A percentile compares a stretch with the other conserved stretches of the same genome.
Evolutionary conservation across 2,888 invertebrate genomes (phyloP).

Genomic region (Chalcosyrphus nemorum): DNA sequence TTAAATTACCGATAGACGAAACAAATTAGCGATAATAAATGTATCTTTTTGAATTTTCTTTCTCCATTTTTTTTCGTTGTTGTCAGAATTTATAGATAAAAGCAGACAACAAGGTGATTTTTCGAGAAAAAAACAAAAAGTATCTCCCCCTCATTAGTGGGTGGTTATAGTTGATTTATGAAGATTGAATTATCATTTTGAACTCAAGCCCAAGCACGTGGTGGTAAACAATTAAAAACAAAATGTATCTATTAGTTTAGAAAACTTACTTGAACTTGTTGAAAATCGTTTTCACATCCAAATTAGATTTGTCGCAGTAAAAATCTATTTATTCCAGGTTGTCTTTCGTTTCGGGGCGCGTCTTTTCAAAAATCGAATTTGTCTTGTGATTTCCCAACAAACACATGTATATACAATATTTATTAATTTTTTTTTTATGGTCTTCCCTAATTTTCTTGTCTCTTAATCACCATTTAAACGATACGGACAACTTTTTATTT

Average conservation of each 20-base stretch:
- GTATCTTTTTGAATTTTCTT: slow-evolving; percentile 11
- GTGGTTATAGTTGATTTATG: slow-evolving; percentile 9
- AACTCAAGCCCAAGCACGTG: too few relatives aligned
- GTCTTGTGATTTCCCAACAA: slow-evolving; percentile 15
- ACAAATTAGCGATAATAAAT: slow-evolving; percentile 30
- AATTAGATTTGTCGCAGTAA: not conserved
- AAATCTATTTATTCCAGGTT: slow-evolving; percentile 15
- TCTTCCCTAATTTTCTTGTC: not conserved
- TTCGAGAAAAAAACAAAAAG: slow-evolving; percentile 3
- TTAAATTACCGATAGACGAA: slow-evolving; percentile 17
- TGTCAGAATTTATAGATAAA: slow-evolving; percentile 18
- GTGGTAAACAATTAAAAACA: not conserved
- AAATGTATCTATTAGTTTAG: not conserved
- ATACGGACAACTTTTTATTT: slow-evolving; percentile 23
- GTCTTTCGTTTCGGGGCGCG: not conserved
- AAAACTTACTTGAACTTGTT: slow-evolving; percentile 24
- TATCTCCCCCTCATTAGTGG: not conserved
- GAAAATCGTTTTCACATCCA: slow-evolving; percentile 11
- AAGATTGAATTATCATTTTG: slow-evolving; percentile 6
- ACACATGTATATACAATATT: not conserved
- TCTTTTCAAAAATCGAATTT: slow-evolving; percentile 26
- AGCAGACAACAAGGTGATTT: not conserved
- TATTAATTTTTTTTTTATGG: slow-evolving; percentile 4
- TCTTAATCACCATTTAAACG: slow-evolving; percentile 40
- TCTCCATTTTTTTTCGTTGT: not conserved